Evolutionary conservation across 1,140 invertebrate genomes (phyloP), one percentile per base, ranked within the genome.

Genomic region (Hylaeus volcanicus): DNA sequence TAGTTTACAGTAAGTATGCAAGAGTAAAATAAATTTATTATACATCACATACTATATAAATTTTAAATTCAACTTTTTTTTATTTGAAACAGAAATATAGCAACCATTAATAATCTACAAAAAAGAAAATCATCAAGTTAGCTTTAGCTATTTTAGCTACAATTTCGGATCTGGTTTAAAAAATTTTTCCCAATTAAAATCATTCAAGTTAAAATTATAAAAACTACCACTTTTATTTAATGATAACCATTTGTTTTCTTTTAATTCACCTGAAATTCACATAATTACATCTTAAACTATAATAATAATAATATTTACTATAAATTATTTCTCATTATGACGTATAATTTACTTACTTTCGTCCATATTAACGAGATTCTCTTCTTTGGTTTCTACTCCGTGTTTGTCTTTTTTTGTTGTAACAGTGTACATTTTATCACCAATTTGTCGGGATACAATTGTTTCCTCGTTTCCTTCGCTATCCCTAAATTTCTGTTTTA

Each of bases 391-490:
- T 87, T 94, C 91, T 43, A 92, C 69, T 0, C 94, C 94, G 88
- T 93, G 86, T 86, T 91, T 93, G 74, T 94, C 92, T 77, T 79
- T 92, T 82, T 86, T 92, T 55, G 87, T 92, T 26, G 90, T 91
- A 43, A 94, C 68, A 12, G 90, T 92, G 63, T 94, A 91, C 68
- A 91, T 91, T 88, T 94, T 93, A 76, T 94, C 92, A 8, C 91
- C 93, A 51, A 91, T 88, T 89, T 92, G 88, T 61, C 88, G 88
- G 61, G 92, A 94, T 5, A 94, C 83, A 39, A 89, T 94, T 4
- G 90, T 94, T 86, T 94, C 92, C 73, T 94, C 89, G 83, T 93
- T 94, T 41, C 94, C 94, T 71, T 93, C 84, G 71, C 88, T 93
- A 81, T 95, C 94, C 84, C 79, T 92, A 11, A 94, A 87, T 39